Conservation (phyloP, 1,140 invertebrate genomes). For the Brachionus paranguensis region DNA sequence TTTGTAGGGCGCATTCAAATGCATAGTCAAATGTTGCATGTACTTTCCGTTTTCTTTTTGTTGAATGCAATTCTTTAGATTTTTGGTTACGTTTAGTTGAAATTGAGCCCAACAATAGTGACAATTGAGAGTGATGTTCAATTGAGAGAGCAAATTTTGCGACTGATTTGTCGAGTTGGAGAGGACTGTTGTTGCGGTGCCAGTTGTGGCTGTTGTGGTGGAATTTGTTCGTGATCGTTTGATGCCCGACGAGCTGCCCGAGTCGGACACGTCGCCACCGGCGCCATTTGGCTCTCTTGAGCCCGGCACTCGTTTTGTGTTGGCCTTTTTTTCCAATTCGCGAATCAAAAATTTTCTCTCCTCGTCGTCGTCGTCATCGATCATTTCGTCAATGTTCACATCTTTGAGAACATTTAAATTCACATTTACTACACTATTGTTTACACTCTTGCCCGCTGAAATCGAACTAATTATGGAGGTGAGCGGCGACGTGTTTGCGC, state of each 20-base stretch:
- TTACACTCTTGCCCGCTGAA: background rate
- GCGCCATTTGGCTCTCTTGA: background rate
- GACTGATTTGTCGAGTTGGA: slow-evolving; percentile 14
- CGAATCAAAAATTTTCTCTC: slow-evolving; percentile 30
- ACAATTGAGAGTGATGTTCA: slow-evolving; percentile 35
- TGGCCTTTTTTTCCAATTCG: slow-evolving; percentile 27
- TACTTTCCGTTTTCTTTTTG: slow-evolving; percentile 40
- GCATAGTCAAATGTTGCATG: slow-evolving; percentile 17
- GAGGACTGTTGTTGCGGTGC: background rate
- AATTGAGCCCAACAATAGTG: slow-evolving; percentile 40
- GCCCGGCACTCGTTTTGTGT: background rate
- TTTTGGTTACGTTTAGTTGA: slow-evolving; percentile 28
- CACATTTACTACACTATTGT: slow-evolving; percentile 37
- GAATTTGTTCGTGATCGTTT: slow-evolving; percentile 11
- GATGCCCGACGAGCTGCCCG: background rate
- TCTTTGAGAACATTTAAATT: slow-evolving; percentile 38
- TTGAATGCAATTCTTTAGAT: background rate
- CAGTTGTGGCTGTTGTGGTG: too few relatives aligned
- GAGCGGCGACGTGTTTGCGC: background rate
- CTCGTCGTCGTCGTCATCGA: slow-evolving; percentile 34
- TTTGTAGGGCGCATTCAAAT: slow-evolving; percentile 36
- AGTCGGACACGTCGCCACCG: background rate
- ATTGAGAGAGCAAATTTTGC: slow-evolving; percentile 3
- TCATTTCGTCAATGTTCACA: slow-evolving; percentile 38
- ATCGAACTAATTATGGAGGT: slow-evolving; percentile 24